Base-by-base conservation (phyloP, 2,113 vertebrate species). In the Paraplagusia blochii region DNA sequence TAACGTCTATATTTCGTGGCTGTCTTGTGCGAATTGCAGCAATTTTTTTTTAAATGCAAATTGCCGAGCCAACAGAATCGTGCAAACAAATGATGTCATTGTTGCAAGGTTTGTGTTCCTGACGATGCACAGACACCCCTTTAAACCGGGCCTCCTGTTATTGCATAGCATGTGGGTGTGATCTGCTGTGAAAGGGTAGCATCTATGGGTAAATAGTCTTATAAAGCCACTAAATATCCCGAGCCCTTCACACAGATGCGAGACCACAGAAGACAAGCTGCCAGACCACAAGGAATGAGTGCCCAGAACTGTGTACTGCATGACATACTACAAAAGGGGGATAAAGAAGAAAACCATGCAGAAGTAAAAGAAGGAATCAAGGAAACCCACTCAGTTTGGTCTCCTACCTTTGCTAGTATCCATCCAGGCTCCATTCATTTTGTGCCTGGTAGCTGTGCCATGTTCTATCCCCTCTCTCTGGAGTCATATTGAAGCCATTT, bases 201-300 rank as follows among this genome's bases (percentile, higher is more conserved):
- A 83, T 84, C 87, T 82, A 90, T 67, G 66, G 69, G 82, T 90
- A 90, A 90, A 88, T 84, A 84, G 85, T 58, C 67, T 78, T 76
- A 83, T 77, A 80, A 85, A 87, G 73, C 65, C 75, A 59, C 71
- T 80, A 79, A 86, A 86, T 77, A 81, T 72, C 84, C 85, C 86
- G 87, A 85, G 88, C 85, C 73, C 81, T 75, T 78, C 66, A 66
- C 53, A 87, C 84, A 88, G 89, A 88, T 81, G 81, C 72, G 44
- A 57, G 60, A 69, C 68, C 53, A 39, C 64, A 47, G 18, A 51
- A 15, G 52, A 72, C 34, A 22, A 45, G 52, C 73, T 71, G 69
- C 69, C 69, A 72, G 61, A 75, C 81, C 74, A 64, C 72, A 61
- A 61, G 76, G 52, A 65, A 76, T 66, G 66, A 74, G 76, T 70